Evolutionary conservation across 2,113 vertebrate genomes (phyloP), one percentile per base, ranked within the genome.

Genomic region (Pimephales promelas): DNA sequence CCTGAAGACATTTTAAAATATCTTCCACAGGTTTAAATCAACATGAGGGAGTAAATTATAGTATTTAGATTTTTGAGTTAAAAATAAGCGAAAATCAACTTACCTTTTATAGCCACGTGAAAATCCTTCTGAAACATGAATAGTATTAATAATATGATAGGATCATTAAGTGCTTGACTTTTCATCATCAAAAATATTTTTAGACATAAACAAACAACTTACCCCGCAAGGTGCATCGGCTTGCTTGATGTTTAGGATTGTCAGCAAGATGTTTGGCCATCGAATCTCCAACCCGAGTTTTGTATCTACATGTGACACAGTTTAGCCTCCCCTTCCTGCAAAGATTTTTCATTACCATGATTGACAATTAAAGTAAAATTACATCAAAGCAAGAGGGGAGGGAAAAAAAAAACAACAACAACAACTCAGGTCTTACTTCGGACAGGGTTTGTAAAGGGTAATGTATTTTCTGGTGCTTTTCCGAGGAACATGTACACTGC

Each of bases 251-350:
- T 0, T 91, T 90, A 0, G 94, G 95, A 47, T 93, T 93, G 89
- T 95, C 95, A 4, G 92, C 92, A 87, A 98, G 90, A 86, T 99
- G 97, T 59, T 94, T 95, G 79, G 97, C 96, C 97, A 99, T 99
- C 4, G 92, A 73, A 1, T 99, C 97, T 22, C 97, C 97, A 87
- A 93, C 90, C 0, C 90, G 87, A 1, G 96, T 96, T 1, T 91
- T 89, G 4, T 95, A 95, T 26, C 86, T 59, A 56, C 97, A 99
- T 0, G 92, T 94, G 10, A 84, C 90, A 68, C 97, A 98, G 9
- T 81, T 90, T 81, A 98, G 86, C 76, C 68, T 91, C 34, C 92
- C 90, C 1, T 91, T 66, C 57, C 93, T 91, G 26, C 95, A 96
- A 88, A 70, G 26, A 74, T 74, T 52, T 40, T 52, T 11, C 8